Conservation (phyloP, 2,888 invertebrate species). For the Ormyrus rosae region DNA sequence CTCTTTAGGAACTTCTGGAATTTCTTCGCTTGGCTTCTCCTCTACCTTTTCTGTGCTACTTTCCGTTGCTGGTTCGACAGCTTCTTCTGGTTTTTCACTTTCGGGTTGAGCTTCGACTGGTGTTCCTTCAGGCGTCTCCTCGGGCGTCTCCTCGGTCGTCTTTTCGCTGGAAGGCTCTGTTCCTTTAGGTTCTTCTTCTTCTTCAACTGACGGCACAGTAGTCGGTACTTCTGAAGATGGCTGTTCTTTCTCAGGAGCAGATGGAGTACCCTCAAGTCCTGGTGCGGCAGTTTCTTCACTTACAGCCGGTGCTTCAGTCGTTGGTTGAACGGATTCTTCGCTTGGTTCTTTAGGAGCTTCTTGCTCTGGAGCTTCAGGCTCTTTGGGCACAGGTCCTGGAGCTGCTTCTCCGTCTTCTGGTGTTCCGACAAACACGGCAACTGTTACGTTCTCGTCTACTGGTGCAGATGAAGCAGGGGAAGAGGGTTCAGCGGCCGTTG, state of each 20-base stretch:
- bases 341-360: slow-evolving; percentile 31
- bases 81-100: slow-evolving; percentile 37
- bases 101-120: slow-evolving; percentile 26
- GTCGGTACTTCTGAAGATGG: slow-evolving; percentile 52
- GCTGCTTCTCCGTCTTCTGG: slow-evolving; percentile 47
- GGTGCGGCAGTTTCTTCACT: slow-evolving; percentile 20
- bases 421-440: not conserved
- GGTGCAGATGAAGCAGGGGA: not conserved
- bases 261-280: not conserved
- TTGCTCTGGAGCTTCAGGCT: slow-evolving; percentile 41
- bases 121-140: not conserved
- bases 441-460: slow-evolving; percentile 22
- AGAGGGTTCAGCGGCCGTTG: too few species aligned
- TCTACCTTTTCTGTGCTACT: slow-evolving; percentile 44
- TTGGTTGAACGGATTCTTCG: slow-evolving; percentile 41
- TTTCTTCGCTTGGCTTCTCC: slow-evolving; percentile 38
- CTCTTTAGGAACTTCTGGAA: slow-evolving; percentile 45
- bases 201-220: slow-evolving; percentile 18
- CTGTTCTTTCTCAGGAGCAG: slow-evolving; percentile 64
- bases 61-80: slow-evolving; percentile 29
- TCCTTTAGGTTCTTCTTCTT: slow-evolving; percentile 10
- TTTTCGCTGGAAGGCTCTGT: slow-evolving; percentile 22
- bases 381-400: not conserved
- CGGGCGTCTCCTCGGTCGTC: too few species aligned
- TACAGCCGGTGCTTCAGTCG: slow-evolving; percentile 53